Evolutionary conservation across 1,140 invertebrate genomes (phyloP).

Genomic region (Cydia pomonella): DNA sequence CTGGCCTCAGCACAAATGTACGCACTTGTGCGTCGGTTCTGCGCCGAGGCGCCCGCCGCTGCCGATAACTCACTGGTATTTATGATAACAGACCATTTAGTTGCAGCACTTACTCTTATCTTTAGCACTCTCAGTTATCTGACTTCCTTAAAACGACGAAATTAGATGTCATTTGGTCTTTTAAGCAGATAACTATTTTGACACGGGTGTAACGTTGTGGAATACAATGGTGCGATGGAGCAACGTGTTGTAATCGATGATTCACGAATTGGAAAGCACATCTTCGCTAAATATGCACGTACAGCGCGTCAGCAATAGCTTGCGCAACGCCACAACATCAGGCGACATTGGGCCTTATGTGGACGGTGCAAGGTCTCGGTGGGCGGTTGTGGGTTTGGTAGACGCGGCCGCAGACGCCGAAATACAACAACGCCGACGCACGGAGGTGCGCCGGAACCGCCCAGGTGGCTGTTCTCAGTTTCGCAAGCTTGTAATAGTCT

Average conservation of each 20-base stretch:
- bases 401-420: background rate
- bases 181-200: background rate
- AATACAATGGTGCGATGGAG: background rate
- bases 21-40: constrained; percentile 16
- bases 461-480: constrained; percentile 8
- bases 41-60: constrained; percentile 6
- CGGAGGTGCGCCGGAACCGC: background rate
- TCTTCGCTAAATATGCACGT: constrained; percentile 14
- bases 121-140: constrained; percentile 8
- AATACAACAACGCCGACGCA: too few relatives aligned
- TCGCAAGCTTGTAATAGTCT: constrained; percentile 11
- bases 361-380: background rate
- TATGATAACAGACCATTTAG: constrained; percentile 31
- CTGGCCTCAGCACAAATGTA: background rate
- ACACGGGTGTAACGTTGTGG: background rate
- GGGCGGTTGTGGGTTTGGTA: background rate
- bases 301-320: constrained; percentile 12
- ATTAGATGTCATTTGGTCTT: background rate
- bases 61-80: constrained; percentile 23
- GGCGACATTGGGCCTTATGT: background rate
- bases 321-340: background rate
- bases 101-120: constrained; percentile 27
- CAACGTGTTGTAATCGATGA: constrained; percentile 29
- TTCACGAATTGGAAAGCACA: constrained; percentile 20
- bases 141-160: constrained; percentile 18